phyloP scores from a whole-genome alignment of 2,888 invertebrate genomes.

The Antitype chi region DNA sequence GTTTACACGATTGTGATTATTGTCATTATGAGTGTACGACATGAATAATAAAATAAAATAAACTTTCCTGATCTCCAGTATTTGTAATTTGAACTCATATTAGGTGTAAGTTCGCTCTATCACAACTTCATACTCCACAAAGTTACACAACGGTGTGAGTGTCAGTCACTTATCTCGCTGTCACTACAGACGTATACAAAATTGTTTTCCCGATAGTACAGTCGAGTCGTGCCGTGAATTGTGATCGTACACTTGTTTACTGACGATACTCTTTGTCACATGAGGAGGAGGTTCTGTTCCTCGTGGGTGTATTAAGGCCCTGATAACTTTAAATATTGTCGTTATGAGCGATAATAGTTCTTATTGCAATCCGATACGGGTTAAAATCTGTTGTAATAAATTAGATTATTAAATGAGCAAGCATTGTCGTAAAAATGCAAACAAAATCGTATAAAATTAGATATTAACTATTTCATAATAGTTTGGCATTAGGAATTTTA shows the following conservation, averaged over 20 bases:
- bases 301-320: constrained; percentile 41
- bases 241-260: constrained; percentile 71
- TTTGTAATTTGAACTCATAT: background rate
- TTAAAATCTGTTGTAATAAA: too few relatives aligned
- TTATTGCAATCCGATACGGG: too few relatives aligned
- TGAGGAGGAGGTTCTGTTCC: constrained; percentile 58
- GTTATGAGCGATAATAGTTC: too few relatives aligned
- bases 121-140: background rate
- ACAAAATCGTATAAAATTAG: too few relatives aligned
- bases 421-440: too few relatives aligned
- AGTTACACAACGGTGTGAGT: constrained; percentile 64
- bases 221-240: constrained; percentile 75
- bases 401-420: too few relatives aligned
- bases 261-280: constrained; percentile 70
- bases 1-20: background rate
- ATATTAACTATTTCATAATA: too few relatives aligned
- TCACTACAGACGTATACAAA: constrained; percentile 77
- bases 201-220: constrained; percentile 75
- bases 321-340: too few relatives aligned
- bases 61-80: background rate
- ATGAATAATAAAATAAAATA: background rate
- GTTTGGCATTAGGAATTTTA: too few relatives aligned
- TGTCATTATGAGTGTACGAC: too few relatives aligned
- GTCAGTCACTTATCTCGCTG: constrained; percentile 65
- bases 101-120: background rate